phyloP scores from a whole-genome alignment of 53 echinoderm and acorn worm genomes.

The Actinopyga echinites region DNA sequence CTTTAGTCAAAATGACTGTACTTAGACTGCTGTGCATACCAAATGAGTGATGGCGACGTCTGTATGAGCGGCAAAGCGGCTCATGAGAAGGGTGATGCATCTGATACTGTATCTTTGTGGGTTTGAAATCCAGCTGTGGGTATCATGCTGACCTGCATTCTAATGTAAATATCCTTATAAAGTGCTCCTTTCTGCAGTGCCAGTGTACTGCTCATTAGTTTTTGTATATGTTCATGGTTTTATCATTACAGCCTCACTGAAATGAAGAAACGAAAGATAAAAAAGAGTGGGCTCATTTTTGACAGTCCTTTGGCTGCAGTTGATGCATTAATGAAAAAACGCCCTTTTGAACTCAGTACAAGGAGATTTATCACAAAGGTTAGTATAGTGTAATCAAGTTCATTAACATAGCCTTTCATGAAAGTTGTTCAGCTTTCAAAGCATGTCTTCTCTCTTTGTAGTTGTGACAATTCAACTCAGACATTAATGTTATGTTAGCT shows the following conservation, averaged over 20 bases:
- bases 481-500: too few relatives aligned
- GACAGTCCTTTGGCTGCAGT: slow-evolving; percentile 63
- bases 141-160: too few relatives aligned
- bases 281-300: slow-evolving; percentile 67
- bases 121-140: too few relatives aligned
- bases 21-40: too few relatives aligned
- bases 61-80: too few relatives aligned
- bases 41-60: too few relatives aligned
- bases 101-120: too few relatives aligned
- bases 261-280: slow-evolving; percentile 66
- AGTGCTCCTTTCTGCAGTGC: neutral
- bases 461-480: too few relatives aligned
- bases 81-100: too few relatives aligned
- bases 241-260: slow-evolving; percentile 59
- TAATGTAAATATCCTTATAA: too few relatives aligned
- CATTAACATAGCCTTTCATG: slow-evolving; percentile 15
- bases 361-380: slow-evolving; percentile 75
- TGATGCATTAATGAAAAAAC: slow-evolving; percentile 59
- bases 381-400: neutral
- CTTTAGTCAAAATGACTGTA: too few relatives aligned
- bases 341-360: slow-evolving; percentile 57
- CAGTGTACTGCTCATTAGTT: neutral
- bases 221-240: neutral
- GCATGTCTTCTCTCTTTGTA: neutral
- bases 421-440: neutral